Base-by-base conservation (phyloP, 92 coral and sea anemone species). In the Porites rus region DNA sequence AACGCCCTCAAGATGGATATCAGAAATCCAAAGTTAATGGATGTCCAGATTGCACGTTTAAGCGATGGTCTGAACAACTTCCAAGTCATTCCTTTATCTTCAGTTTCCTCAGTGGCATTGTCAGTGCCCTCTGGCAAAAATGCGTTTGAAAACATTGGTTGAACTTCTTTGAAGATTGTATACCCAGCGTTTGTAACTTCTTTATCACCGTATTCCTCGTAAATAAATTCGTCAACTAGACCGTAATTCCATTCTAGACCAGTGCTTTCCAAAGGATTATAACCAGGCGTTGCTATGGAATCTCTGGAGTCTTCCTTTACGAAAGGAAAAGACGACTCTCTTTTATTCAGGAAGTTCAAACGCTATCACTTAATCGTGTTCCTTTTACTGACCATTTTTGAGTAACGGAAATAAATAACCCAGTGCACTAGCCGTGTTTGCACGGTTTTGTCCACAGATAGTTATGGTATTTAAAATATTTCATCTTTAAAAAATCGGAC, bases 1-100 rank as follows among this genome's bases (percentile, higher is more conserved):
- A 7, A 17, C 7, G 77, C 77, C 51, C 77, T 74, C 16, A 74
- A 74, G 16, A 74, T 18, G 43, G 77, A 74, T 12, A 74, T 21
- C 1, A 74, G 21, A 74, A 74, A 52, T 51, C 17, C 63, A 74
- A 74, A 52, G 77, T 74, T 12, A 0, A 20, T 10, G 11, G 68
- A 59, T 24, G 16, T 76, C 14, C 25, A 76, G 43, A 76, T 31
- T 38, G 81, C 20, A 25, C 68, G 69, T 17, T 5, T 6, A 28
- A 38, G 1, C 2, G 81, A 24, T 16, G 69, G 81, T 76, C 81
- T 25, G 14, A 76, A 17, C 25, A 10, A 25, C 54, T 76, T 76
- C 68, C 81, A 76, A 25, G 68, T 52, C 80, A 76, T 76, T 17
- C 22, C 24, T 7, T 53, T 38, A 14, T 76, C 81, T 28, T 6